Evolutionary conservation across 2,113 vertebrate genomes (phyloP).

Genomic region (Crotophaga sulcirostris): DNA sequence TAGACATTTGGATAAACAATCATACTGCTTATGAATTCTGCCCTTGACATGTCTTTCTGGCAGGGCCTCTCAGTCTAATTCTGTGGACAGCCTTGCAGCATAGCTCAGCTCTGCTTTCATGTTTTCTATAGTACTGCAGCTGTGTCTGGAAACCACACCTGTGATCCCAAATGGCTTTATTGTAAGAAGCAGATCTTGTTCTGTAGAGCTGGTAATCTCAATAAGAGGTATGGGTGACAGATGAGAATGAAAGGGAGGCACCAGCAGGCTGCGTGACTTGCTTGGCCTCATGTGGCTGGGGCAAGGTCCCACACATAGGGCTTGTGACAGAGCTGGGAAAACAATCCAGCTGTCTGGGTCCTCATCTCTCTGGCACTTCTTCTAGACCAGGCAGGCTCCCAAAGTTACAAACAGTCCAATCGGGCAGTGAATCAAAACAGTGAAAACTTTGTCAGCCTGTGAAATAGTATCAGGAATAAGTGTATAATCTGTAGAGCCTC

Average conservation of each 20-base stretch:
- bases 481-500: neutral
- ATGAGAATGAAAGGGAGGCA: neutral
- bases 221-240: neutral
- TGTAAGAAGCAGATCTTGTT: neutral
- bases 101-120: neutral
- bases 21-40: neutral
- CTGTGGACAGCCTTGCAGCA: neutral
- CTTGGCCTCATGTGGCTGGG: neutral
- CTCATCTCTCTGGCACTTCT: neutral
- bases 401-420: neutral
- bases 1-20: neutral
- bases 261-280: neutral
- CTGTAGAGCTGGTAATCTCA: neutral
- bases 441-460: neutral
- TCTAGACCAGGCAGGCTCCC: neutral
- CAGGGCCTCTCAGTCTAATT: neutral
- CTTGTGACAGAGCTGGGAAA: neutral
- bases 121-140: neutral
- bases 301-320: neutral
- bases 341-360: neutral
- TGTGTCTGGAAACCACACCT: neutral
- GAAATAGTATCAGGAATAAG: neutral
- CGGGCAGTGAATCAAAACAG: neutral
- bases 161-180: neutral
- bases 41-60: neutral